Conservation (phyloP, 1,140 invertebrate genomes). For the Rhopalosiphum maidis region DNA sequence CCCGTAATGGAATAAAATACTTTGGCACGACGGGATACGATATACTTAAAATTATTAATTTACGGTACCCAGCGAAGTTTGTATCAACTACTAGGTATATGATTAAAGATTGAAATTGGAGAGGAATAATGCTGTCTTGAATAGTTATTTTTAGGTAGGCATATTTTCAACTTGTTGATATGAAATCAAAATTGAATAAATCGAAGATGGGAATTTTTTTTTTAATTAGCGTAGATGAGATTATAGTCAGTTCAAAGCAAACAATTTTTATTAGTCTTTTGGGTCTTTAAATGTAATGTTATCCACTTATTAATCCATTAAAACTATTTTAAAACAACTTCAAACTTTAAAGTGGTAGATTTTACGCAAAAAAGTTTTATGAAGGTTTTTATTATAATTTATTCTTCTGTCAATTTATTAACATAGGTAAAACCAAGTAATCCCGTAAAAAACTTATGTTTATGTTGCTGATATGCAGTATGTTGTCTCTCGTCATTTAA, state of each 20-base stretch:
- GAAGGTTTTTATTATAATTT: background rate
- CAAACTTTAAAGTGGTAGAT: background rate
- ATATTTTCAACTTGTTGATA: background rate
- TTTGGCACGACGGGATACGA: background rate
- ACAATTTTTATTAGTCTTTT: background rate
- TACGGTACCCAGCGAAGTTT: background rate
- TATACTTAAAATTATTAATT: background rate
- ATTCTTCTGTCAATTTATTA: background rate
- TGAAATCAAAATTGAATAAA: background rate
- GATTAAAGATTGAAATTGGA: background rate
- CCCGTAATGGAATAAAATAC: background rate
- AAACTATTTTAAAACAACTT: background rate
- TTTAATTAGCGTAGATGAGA: background rate
- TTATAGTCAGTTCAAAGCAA: background rate
- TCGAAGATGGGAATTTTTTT: background rate
- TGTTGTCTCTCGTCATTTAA: background rate
- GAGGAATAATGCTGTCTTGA: background rate
- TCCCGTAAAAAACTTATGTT: background rate
- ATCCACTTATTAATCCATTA: background rate
- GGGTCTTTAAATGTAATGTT: background rate
- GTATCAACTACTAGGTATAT: background rate
- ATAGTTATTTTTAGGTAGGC: background rate
- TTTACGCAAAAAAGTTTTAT: background rate
- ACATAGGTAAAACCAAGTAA: background rate
- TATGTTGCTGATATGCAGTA: background rate